Conservation (phyloP, 2,888 invertebrate genomes). For the Ashinkailepas kermadecensis region DNA sequence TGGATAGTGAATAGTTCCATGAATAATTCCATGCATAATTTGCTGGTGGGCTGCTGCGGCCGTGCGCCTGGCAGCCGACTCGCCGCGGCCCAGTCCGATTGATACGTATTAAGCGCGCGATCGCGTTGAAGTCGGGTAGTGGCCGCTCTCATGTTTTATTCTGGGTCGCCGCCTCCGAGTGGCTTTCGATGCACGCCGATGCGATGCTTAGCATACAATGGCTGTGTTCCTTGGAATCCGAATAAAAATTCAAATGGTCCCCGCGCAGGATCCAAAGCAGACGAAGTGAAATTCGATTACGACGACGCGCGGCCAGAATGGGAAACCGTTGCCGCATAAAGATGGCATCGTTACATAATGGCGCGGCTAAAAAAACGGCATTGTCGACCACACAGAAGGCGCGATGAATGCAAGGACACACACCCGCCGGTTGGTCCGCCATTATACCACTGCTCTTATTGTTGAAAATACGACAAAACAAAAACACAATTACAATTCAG, state of each 20-base stretch:
- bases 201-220: slow-evolving; percentile 16
- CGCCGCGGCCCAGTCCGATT: neutral
- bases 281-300: slow-evolving; percentile 17
- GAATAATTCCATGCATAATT: slow-evolving; percentile 23
- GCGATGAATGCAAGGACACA: slow-evolving; percentile 17
- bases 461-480: slow-evolving; percentile 22
- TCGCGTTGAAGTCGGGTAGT: neutral
- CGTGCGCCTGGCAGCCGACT: neutral
- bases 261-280: slow-evolving; percentile 2
- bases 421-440: neutral
- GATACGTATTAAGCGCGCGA: slow-evolving; percentile 15
- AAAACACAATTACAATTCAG: slow-evolving; percentile 21
- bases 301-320: neutral
- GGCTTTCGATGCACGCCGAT: slow-evolving; percentile 1
- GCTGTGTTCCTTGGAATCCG: neutral
- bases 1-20: slow-evolving; percentile 13
- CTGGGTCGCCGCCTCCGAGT: neutral
- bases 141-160: slow-evolving; percentile 21
- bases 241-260: slow-evolving; percentile 17
- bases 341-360: slow-evolving; percentile 12
- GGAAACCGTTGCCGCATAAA: neutral
- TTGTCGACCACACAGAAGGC: slow-evolving; percentile 6
- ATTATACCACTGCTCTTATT: slow-evolving; percentile 19
- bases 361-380: neutral
- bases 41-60: neutral